Percentiles rank a stretch among this genome's conserved stretches.
Evolutionary conservation across 2,888 invertebrate genomes (phyloP).

Genomic region (Drosophila nigritarsus): DNA sequence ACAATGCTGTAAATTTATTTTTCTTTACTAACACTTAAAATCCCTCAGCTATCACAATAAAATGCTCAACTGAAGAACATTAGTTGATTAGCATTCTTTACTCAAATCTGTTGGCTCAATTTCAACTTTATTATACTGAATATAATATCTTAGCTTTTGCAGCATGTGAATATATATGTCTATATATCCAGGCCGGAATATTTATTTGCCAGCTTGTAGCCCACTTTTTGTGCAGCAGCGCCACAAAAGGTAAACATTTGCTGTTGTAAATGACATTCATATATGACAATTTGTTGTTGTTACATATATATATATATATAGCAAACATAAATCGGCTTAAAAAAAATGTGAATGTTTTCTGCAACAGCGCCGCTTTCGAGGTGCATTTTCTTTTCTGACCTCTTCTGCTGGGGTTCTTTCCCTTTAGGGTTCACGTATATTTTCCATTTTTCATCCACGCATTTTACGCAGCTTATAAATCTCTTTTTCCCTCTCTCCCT

Average conservation of each 20-base stretch:
- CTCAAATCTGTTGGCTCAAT: background rate
- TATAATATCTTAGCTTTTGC: background rate
- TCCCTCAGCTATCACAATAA: background rate
- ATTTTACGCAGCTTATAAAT: conserved; percentile 62
- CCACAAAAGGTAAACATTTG: conserved; percentile 75
- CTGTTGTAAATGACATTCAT: conserved; percentile 80
- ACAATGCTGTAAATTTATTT: no score
- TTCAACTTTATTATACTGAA: background rate
- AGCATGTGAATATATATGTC: conserved; percentile 27
- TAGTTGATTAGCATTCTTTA: no score
- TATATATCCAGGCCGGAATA: conserved; percentile 22
- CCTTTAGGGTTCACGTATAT: conserved; percentile 49
- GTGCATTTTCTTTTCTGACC: conserved; percentile 57
- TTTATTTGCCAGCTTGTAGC: conserved; percentile 62
- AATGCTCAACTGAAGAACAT: background rate
- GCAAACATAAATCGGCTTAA: conserved; percentile 78
- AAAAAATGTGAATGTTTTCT: conserved; percentile 22
- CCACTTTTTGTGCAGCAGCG: conserved; percentile 57
- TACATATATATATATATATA: conserved; percentile 7
- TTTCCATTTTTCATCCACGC: conserved; percentile 60
- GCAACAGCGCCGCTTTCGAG: conserved; percentile 17
- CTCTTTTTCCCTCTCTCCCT: background rate
- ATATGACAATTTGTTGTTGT: conserved; percentile 40
- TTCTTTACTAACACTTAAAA: no score
- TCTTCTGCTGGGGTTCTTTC: conserved; percentile 5